Percentiles rank a stretch among this genome's conserved stretches.
Evolutionary conservation across 2,113 vertebrate genomes (phyloP).

Genomic region (Maylandia zebra): DNA sequence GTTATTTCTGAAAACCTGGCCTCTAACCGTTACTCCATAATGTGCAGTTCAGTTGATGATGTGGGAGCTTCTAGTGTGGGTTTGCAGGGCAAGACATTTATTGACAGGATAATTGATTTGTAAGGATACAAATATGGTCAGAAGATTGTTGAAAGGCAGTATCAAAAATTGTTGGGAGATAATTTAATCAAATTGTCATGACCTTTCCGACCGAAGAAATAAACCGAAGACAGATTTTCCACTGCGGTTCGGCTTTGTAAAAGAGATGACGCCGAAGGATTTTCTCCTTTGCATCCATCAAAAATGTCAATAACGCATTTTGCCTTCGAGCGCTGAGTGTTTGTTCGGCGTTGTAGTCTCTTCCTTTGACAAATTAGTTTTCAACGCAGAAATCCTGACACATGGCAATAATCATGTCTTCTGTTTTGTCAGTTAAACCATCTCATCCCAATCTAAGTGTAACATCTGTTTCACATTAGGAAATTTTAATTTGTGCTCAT

Average conservation of each 20-base stretch:
- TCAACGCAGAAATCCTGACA: background rate
- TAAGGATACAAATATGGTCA: background rate
- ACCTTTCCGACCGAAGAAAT: constrained; percentile 1
- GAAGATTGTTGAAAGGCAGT: constrained; percentile 3
- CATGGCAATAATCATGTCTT: background rate
- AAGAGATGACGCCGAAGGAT: background rate
- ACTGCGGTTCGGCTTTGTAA: background rate
- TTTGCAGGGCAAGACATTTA: constrained; percentile 14
- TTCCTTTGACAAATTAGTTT: background rate
- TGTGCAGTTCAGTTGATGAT: constrained; percentile 4
- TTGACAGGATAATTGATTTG: constrained; percentile 28
- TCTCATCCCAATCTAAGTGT: background rate
- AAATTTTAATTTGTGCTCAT: constrained; percentile 2
- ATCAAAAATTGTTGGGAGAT: background rate
- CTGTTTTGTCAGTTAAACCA: background rate
- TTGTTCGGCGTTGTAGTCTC: background rate
- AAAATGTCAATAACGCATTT: background rate
- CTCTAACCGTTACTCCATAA: background rate
- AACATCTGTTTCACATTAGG: background rate
- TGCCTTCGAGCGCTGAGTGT: background rate
- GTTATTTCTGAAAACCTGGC: background rate
- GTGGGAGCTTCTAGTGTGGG: background rate
- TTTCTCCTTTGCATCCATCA: constrained; percentile 2
- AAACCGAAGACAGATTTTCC: background rate
- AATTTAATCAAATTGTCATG: constrained; percentile 7